Evolutionary conservation across 2,113 vertebrate species (phyloP).

Genomic region (Recurvirostra avosetta): DNA sequence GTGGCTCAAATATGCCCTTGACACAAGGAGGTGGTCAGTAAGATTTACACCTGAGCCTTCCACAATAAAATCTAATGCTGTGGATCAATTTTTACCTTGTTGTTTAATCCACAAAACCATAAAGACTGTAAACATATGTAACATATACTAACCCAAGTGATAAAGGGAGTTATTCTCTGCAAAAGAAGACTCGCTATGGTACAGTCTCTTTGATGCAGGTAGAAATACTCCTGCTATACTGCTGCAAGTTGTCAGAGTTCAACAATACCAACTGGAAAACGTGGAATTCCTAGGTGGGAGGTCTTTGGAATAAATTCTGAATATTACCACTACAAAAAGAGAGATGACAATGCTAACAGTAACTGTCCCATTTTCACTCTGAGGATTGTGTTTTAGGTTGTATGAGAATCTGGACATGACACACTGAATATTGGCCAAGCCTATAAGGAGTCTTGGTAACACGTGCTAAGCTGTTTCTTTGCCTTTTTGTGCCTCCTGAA

Average conservation of each 20-base stretch:
- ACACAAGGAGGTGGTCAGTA: background rate
- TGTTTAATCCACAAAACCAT: background rate
- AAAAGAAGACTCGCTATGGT: background rate
- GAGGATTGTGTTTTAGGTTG: background rate
- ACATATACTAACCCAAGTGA: background rate
- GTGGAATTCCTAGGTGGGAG: background rate
- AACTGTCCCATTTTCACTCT: background rate
- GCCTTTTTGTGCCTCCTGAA: background rate
- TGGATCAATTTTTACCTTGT: slow-evolving; percentile 5
- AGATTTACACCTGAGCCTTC: background rate
- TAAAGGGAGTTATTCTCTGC: background rate
- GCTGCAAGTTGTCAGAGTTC: background rate
- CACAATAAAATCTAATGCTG: background rate
- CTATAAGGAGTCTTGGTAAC: background rate
- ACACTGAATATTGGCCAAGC: background rate
- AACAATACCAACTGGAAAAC: background rate
- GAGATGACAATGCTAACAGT: background rate
- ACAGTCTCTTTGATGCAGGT: background rate
- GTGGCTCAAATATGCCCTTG: background rate
- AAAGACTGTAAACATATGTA: background rate
- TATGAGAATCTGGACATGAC: background rate
- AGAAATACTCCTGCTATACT: background rate
- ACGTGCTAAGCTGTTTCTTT: background rate
- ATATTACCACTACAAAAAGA: background rate
- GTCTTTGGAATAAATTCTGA: background rate